Evolutionary conservation across 2,888 invertebrate genomes (phyloP).

Genomic region (Hydrotaea diabolus): DNA sequence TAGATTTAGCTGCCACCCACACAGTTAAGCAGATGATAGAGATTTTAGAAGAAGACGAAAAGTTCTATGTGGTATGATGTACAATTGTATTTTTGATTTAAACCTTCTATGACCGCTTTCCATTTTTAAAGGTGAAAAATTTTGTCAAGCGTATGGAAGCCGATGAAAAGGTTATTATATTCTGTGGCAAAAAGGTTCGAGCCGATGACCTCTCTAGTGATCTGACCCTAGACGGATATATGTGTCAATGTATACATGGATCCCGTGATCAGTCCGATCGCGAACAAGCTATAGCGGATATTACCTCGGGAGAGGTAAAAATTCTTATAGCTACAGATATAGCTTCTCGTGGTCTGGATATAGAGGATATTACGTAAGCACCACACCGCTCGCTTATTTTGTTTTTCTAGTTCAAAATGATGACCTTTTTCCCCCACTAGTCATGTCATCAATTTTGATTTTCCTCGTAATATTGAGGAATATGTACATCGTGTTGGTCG

Average conservation of each 20-base stretch:
- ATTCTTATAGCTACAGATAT: conserved; percentile 97
- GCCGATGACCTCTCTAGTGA: conserved; percentile 93
- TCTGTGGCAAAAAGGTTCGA: conserved; percentile 92
- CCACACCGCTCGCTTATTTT: neutral
- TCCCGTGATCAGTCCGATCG: conserved; percentile 90
- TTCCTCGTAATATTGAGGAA: conserved; percentile 96
- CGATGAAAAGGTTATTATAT: conserved; percentile 93
- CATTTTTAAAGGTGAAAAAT: conserved; percentile 83
- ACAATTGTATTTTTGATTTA: neutral
- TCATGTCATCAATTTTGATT: conserved; percentile 94
- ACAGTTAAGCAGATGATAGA: conserved; percentile 91
- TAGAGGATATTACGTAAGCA: conserved; percentile 88
- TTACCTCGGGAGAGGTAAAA: conserved; percentile 88
- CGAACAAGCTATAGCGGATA: conserved; percentile 91
- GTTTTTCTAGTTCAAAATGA: conserved; percentile 4
- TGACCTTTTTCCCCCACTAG: conserved; percentile 67
- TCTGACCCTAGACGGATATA: conserved; percentile 85
- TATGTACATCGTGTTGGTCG: conserved; percentile 96
- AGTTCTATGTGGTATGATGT: conserved; percentile 81
- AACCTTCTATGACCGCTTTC: neutral
- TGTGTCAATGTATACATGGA: conserved; percentile 93
- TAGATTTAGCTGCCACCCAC: conserved; percentile 94
- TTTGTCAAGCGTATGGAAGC: conserved; percentile 87
- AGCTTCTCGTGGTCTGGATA: conserved; percentile 96
- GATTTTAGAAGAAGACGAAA: conserved; percentile 87